Percentiles rank a stretch among this genome's conserved stretches.
Conservation (phyloP, 2,113 vertebrate genomes). For the Hepsetus odoe region DNA sequence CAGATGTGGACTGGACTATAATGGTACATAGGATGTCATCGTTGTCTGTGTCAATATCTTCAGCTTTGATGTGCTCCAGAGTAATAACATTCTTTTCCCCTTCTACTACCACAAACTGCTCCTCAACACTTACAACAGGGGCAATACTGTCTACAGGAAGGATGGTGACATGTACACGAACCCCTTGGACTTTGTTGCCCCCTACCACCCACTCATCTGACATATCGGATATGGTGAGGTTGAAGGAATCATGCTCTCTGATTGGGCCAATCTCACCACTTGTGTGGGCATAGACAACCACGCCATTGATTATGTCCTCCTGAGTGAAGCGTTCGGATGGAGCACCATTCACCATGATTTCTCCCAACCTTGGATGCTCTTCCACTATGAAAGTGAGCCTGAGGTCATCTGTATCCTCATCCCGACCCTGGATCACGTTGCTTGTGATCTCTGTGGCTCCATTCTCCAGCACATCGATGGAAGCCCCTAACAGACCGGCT, state of each 20-base stretch:
- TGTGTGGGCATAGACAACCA: constrained; percentile 87
- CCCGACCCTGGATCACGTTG: constrained; percentile 83
- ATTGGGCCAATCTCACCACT: constrained; percentile 88
- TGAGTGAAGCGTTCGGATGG: constrained; percentile 87
- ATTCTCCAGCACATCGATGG: constrained; percentile 90
- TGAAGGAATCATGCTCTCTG: constrained; percentile 86
- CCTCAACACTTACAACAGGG: constrained; percentile 72
- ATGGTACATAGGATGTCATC: constrained; percentile 93
- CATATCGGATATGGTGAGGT: constrained; percentile 87
- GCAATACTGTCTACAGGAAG: constrained; percentile 88
- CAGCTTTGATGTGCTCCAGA: constrained; percentile 78
- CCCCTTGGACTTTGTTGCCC: constrained; percentile 81
- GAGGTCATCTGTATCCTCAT: constrained; percentile 86
- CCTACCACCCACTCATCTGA: constrained; percentile 89
- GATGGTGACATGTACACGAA: constrained; percentile 89
- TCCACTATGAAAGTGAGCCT: constrained; percentile 90
- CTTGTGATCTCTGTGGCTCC: constrained; percentile 88
- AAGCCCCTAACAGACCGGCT: constrained; percentile 85
- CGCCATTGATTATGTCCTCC: constrained; percentile 88
- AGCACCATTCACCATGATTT: constrained; percentile 83
- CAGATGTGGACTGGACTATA: constrained; percentile 86
- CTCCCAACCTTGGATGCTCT: constrained; percentile 81
- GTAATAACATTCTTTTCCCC: constrained; percentile 82
- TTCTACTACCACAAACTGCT: constrained; percentile 77
- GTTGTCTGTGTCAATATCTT: constrained; percentile 83